phyloP scores from a whole-genome alignment of 2,113 vertebrate genomes.

The Dicrurus megarhynchus region DNA sequence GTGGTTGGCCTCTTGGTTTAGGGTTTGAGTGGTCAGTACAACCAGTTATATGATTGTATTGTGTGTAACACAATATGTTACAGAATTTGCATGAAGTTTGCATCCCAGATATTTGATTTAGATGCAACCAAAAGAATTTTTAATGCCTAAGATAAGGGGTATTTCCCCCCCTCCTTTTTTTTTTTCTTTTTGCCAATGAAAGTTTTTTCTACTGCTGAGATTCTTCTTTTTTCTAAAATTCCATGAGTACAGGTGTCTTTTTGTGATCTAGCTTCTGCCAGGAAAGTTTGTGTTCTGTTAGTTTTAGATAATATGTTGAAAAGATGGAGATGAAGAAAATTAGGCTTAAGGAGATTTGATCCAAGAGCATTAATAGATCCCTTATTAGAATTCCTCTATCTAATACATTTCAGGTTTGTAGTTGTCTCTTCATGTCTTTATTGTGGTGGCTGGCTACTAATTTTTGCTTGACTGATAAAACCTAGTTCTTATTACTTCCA shows the following conservation, averaged over 20 bases:
- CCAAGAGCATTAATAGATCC: not conserved
- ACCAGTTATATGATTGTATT: not conserved
- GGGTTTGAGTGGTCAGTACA: not conserved
- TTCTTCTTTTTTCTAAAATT: not conserved
- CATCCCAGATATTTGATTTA: not conserved
- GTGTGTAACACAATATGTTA: not conserved
- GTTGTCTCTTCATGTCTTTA: not conserved
- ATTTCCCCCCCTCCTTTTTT: fast-evolving
- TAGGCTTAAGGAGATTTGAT: not conserved
- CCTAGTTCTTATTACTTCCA: not conserved
- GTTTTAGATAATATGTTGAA: not conserved
- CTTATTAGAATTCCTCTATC: not conserved
- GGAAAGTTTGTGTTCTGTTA: not conserved
- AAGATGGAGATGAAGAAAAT: not conserved
- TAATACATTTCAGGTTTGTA: not conserved
- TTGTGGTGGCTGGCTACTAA: not conserved
- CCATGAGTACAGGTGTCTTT: not conserved
- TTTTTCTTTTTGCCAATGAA: not conserved
- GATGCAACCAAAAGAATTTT: not conserved
- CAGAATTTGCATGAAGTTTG: not conserved
- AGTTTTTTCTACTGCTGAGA: not conserved
- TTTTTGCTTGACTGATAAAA: not conserved
- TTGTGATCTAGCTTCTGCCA: not conserved
- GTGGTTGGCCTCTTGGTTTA: not conserved
- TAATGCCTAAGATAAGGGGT: not conserved